A percentile compares a stretch with the other conserved stretches of the same genome.
Evolutionary conservation across 2,113 vertebrate genomes (phyloP).

Genomic region (Oenanthe melanoleuca): DNA sequence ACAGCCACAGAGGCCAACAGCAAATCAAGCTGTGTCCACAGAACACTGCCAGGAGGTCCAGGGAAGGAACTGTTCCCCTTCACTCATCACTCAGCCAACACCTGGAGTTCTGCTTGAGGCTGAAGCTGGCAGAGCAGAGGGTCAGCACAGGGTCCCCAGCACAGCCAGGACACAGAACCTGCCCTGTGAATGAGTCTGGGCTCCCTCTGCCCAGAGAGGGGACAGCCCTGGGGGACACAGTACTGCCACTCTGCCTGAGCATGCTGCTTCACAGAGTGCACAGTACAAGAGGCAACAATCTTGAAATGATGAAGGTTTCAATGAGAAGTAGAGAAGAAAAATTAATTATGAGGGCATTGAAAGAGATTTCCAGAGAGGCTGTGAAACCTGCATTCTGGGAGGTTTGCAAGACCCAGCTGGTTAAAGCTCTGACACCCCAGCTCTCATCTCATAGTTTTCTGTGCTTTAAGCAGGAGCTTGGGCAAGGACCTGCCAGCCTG

Average conservation of each 20-base stretch:
- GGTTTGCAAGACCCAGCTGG: background rate
- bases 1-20: background rate
- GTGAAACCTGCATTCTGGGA: background rate
- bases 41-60: background rate
- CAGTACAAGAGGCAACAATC: background rate
- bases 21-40: fast-evolving
- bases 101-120: background rate
- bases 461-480: background rate
- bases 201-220: background rate
- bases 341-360: background rate
- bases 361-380: background rate
- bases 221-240: background rate
- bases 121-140: background rate
- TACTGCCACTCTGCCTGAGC: background rate
- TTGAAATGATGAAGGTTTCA: background rate
- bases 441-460: background rate
- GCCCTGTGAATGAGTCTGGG: background rate
- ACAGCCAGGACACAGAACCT: background rate
- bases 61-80: background rate
- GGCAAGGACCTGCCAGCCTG: background rate
- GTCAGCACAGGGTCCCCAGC: background rate
- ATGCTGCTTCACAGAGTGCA: background rate
- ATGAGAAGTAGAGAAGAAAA: background rate
- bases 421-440: background rate
- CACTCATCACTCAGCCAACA: background rate